Percentiles rank a stretch among this genome's conserved stretches.
phyloP scores from a whole-genome alignment of 2,113 vertebrate genomes.

The Lagopus leucura region DNA sequence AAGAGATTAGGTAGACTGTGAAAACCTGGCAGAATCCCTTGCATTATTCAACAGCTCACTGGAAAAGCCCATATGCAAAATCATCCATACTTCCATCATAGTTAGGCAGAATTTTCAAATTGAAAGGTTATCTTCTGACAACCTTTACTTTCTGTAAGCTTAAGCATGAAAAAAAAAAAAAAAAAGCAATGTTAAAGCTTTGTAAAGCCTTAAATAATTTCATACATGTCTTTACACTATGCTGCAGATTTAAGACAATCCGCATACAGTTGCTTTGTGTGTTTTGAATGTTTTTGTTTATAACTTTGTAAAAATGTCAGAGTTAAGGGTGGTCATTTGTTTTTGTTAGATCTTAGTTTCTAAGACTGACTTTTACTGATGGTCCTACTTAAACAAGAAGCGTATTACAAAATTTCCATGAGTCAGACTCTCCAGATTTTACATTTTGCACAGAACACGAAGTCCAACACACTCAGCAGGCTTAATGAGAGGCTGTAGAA shows the following conservation, averaged over 20 bases:
- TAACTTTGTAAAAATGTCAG: not conserved
- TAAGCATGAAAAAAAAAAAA: not conserved
- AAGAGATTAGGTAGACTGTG: not conserved
- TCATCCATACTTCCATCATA: not conserved
- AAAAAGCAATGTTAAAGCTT: not conserved
- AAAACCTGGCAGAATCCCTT: not conserved
- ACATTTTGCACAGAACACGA: not conserved
- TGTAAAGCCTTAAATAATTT: not conserved
- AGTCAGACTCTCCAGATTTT: not conserved
- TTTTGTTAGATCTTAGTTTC: not conserved
- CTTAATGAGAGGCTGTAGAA: not conserved
- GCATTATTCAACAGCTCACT: not conserved
- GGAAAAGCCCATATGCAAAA: not conserved
- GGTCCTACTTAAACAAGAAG: not conserved
- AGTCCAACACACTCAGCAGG: not conserved
- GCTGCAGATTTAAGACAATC: not conserved
- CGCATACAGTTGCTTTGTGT: not conserved
- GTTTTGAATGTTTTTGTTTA: not conserved
- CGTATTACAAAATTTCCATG: not conserved
- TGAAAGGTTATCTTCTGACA: not conserved
- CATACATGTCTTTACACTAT: not conserved
- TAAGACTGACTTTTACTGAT: not conserved
- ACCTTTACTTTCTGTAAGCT: not conserved
- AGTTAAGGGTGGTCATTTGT: not conserved
- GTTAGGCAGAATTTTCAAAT: not conserved